phyloP scores from a whole-genome alignment of 2,888 invertebrate genomes.

The Catonia carolina region DNA sequence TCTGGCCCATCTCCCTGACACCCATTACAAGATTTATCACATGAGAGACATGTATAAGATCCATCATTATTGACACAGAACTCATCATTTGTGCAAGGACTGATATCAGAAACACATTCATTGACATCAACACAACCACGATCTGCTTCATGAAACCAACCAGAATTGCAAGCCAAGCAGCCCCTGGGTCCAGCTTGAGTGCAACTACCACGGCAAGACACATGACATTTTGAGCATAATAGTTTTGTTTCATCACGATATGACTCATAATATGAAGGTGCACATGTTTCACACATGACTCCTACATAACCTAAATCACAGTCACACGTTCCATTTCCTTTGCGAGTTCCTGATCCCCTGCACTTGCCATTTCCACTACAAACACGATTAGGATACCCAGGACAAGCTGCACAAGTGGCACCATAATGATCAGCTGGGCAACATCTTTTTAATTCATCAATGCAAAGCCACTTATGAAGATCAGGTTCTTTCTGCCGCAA shows the following conservation, averaged over 20 bases:
- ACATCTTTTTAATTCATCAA: slow-evolving; percentile 67
- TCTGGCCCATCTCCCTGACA: slow-evolving; percentile 89
- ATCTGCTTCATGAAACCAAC: slow-evolving; percentile 65
- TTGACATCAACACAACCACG: slow-evolving; percentile 78
- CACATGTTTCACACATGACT: slow-evolving; percentile 69
- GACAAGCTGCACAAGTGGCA: slow-evolving; percentile 69
- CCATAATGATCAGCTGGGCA: slow-evolving; percentile 83
- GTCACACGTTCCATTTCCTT: slow-evolving; percentile 84
- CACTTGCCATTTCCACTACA: slow-evolving; percentile 81
- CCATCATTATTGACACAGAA: slow-evolving; percentile 89
- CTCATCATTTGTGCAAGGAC: slow-evolving; percentile 54
- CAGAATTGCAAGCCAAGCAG: slow-evolving; percentile 59
- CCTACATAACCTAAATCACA: slow-evolving; percentile 81
- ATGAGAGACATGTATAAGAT: slow-evolving; percentile 69
- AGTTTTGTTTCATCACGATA: slow-evolving; percentile 67
- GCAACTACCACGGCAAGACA: slow-evolving; percentile 70
- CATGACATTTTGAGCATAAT: slow-evolving; percentile 71
- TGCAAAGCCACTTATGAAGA: slow-evolving; percentile 69
- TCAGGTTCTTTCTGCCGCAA: slow-evolving; percentile 54
- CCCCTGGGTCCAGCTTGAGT: slow-evolving; percentile 61
- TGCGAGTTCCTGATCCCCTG: slow-evolving; percentile 62
- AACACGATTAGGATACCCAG: slow-evolving; percentile 61
- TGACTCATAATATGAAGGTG: slow-evolving; percentile 61
- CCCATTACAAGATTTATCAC: slow-evolving; percentile 75
- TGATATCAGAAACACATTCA: slow-evolving; percentile 61